These are phyloP conservation scores for Macropis europaea DNA, from an alignment of 2,888 invertebrate species.

Conservation along the genomic window DNA sequence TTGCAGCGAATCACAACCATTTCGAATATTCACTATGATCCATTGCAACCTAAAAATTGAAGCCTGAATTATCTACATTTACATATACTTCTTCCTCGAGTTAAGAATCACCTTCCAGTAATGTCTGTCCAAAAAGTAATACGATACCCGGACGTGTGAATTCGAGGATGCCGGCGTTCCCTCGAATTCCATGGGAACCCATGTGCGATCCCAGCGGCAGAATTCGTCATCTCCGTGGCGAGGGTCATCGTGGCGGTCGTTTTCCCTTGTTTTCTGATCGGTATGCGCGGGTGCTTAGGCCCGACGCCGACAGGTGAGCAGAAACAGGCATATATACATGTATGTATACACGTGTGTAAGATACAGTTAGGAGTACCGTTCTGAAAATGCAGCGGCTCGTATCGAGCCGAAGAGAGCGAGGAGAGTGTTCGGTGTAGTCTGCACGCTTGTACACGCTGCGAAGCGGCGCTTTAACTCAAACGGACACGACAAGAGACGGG, in stretches of 20 bases:
- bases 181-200: not conserved
- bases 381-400: constrained; percentile 69
- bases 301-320: constrained; percentile 60
- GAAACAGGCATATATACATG: constrained; percentile 34
- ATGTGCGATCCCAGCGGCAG: not conserved
- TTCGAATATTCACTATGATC: too few relatives aligned
- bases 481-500: constrained; percentile 45
- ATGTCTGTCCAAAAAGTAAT: not conserved
- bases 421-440: constrained; percentile 48
- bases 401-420: constrained; percentile 67
- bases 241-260: constrained; percentile 30
- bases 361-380: constrained; percentile 78
- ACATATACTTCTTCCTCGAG: too few relatives aligned
- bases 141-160: not conserved
- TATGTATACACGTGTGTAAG: constrained; percentile 49
- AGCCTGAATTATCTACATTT: too few relatives aligned
- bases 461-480: constrained; percentile 56
- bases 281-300: constrained; percentile 52
- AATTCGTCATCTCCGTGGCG: not conserved
- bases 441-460: constrained; percentile 27
- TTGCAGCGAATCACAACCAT: too few relatives aligned
- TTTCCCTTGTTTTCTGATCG: constrained; percentile 54
- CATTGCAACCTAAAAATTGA: too few relatives aligned
- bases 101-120: not conserved
- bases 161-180: not conserved